phyloP scores from a whole-genome alignment of 1,140 invertebrate species.

The Zaprionus ghesquierei region DNA sequence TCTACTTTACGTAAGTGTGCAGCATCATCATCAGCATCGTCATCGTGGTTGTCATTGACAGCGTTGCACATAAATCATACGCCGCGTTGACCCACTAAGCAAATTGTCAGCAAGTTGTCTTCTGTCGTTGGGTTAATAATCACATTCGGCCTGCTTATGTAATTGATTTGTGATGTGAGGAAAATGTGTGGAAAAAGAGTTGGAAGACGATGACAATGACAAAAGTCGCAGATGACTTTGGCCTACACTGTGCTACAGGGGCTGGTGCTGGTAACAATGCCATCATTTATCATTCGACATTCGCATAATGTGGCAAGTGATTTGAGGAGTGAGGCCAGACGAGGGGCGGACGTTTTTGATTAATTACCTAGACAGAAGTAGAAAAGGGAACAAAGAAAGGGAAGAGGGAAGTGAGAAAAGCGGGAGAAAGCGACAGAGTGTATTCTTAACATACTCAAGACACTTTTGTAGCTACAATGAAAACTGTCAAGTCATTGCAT shows the following conservation, averaged over 20 bases:
- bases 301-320: conserved; percentile 31
- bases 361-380: conserved; percentile 13
- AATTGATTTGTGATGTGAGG: conserved; percentile 62
- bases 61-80: conserved; percentile 71
- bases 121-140: conserved; percentile 73
- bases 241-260: conserved; percentile 19
- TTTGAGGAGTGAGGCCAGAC: background rate
- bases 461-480: conserved; percentile 10
- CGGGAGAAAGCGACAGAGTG: background rate
- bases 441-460: background rate
- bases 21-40: background rate
- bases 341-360: conserved; percentile 17
- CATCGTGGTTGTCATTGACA: conserved; percentile 15
- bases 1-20: conserved; percentile 91
- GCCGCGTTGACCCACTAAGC: conserved; percentile 68
- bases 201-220: conserved; percentile 37
- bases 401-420: background rate
- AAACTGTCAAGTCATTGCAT: background rate
- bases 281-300: conserved; percentile 38
- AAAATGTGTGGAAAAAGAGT: conserved; percentile 45
- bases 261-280: background rate
- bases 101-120: conserved; percentile 71
- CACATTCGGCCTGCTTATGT: conserved; percentile 57
- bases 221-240: conserved; percentile 25
- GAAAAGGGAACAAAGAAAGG: background rate